Percentiles rank a stretch among this genome's conserved stretches.
phyloP scores from a whole-genome alignment of 2,113 vertebrate species.

The Trematocara macrostoma region DNA sequence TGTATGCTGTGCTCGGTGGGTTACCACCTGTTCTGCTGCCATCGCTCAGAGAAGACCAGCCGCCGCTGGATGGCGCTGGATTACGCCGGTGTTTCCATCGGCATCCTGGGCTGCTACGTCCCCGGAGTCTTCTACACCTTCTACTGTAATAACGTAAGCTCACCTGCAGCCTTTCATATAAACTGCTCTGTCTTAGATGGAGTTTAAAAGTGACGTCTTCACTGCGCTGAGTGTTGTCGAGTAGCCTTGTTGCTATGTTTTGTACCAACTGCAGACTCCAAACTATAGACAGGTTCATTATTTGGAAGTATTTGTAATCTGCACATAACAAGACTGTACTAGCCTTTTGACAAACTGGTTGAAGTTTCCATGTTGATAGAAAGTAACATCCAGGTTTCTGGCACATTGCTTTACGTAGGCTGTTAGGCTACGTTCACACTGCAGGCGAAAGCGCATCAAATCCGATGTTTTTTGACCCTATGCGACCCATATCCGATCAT shows the following conservation, averaged over 20 bases:
- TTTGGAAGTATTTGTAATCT: neutral
- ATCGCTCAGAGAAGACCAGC: constrained; percentile 92
- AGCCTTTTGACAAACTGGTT: neutral
- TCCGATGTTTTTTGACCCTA: too few species aligned
- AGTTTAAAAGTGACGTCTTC: neutral
- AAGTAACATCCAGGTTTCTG: neutral
- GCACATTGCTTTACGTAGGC: neutral
- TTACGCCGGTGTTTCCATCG: constrained; percentile 88
- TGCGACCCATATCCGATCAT: too few species aligned
- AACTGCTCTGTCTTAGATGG: fast-evolving
- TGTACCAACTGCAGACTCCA: neutral
- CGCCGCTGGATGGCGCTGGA: constrained; percentile 94
- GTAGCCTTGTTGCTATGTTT: neutral
- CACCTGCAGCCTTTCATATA: neutral
- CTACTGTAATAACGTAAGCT: constrained; percentile 90
- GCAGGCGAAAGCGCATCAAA: too few species aligned
- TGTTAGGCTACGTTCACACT: neutral
- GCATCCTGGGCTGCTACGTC: constrained; percentile 93
- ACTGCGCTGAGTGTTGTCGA: fast-evolving
- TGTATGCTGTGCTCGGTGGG: constrained; percentile 95
- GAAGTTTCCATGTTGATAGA: neutral
- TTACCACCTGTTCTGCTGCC: constrained; percentile 91
- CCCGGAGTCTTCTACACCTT: constrained; percentile 95
- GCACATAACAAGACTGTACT: neutral
- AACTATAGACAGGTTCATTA: neutral